Evolutionary conservation across 1,140 invertebrate genomes (phyloP), one percentile per base, ranked within the genome.

Genomic region (Druon quercuslanigerum): DNA sequence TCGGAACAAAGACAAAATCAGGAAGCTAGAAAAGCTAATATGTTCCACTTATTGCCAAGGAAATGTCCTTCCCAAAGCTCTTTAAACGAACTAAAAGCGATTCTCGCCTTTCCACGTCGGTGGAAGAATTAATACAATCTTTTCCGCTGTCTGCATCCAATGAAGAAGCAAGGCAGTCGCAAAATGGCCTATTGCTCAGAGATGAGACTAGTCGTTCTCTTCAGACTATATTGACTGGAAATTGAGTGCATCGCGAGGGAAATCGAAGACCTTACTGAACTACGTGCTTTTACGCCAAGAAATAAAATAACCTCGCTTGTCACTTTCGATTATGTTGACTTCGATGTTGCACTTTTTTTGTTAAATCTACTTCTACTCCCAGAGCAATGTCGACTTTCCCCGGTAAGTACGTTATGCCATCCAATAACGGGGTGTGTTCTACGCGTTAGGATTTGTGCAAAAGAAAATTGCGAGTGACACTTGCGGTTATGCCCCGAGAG

Each of bases 381-480:
- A 33, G 20, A 51, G 16, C 51, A 76, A 70, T 56, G 50, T 46
- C 54, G 52, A 51, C 20, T 33, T 54, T 33, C 50, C 25, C 3
- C 13, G 7, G 60, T 40, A 66, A 66, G 25, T 66, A 66, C 25
- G n/a, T 66, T 66, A 33, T 33, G 46, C 60, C 40, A 66, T 66
- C 60, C 60, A 66, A 66, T 66, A 66, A 66, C 60, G 25, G 25
- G 60, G 60, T 66, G 16, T 66, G 60, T 66, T 66, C 60, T 66
- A 46, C 60, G 14, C 33, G 60, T 33, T 66, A n/a, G 66, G 40
- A 82, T 72, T 19, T 51, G 16, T 7, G 17, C 51, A 57, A 52
- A 74, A 72, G 77, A 79, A 81, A 81, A 81, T 81, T 79, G 60
- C 76, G 71, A 52, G 19, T 40, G 77, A 60, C 74, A 72, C 51